Conservation (phyloP, 2,888 invertebrate genomes). For the Congeria kusceri region DNA sequence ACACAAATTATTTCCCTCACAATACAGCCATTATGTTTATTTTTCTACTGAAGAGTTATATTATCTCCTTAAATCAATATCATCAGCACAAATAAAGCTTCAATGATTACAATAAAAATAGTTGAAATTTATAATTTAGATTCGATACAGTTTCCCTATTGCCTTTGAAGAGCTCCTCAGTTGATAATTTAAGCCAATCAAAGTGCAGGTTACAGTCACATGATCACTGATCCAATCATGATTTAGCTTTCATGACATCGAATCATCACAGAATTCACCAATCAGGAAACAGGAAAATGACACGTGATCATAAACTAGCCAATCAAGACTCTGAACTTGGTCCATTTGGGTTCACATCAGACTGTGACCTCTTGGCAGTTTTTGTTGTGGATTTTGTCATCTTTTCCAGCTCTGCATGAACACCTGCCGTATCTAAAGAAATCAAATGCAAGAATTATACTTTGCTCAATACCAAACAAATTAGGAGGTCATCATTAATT, state of each 20-base stretch:
- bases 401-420: conserved; percentile 95
- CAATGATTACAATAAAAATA: background rate
- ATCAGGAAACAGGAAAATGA: conserved; percentile 55
- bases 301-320: conserved; percentile 42
- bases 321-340: conserved; percentile 71
- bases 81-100: no score
- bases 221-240: conserved; percentile 48
- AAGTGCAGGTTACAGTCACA: conserved; percentile 44
- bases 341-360: conserved; percentile 73
- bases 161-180: no score
- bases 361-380: conserved; percentile 62
- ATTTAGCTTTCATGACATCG: conserved; percentile 21
- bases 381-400: conserved; percentile 87
- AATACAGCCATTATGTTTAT: no score
- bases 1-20: no score
- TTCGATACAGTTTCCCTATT: background rate
- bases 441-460: conserved; percentile 8
- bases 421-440: conserved; percentile 89
- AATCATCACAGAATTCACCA: conserved; percentile 63
- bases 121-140: background rate
- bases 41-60: no score
- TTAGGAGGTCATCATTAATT: no score
- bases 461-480: no score
- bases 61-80: no score
- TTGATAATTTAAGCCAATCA: conserved; percentile 44